Base-by-base conservation (phyloP, 2,797 vertebrate species). In the Ctenopoma kingsleyae region DNA sequence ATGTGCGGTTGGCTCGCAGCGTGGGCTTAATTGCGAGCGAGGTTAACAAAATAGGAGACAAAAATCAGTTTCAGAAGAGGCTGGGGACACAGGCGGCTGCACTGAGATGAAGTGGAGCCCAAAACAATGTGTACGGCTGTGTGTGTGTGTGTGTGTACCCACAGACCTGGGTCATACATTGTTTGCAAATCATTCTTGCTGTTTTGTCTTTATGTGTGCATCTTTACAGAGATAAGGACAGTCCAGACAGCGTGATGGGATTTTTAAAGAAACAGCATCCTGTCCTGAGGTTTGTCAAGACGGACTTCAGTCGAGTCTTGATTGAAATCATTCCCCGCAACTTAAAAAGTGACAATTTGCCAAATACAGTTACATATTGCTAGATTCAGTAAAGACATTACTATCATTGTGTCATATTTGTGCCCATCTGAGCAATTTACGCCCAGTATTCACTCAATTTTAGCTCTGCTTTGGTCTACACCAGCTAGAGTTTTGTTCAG, bases 31-130 rank as follows among this genome's bases (percentile, higher is more conserved):
- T 93, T 93, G 91, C 88, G 64, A 91, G 88, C 67, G 73, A 84
- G 93, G 91, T 94, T 94, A 94, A 91, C 90, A 94, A 94, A 94
- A 94, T 91, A 93, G 85, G 87, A 91, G 85, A 89, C 91, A 94
- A 91, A 94, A 94, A 94, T 94, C 92, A 91, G 83, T 84, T 81
- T 80, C 38, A 76, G 83, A 80, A 85, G 86, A 82, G 80, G 68
- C 65, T 38, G 4, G 76, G 79, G 74, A 83, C 75, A 63, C 49
- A 20, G 80, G 80, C 86, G 82, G 87, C 69, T 71, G 51, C 66
- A 58, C 11, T 16, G 67, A 79, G 69, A 78, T 84, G 78, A 81
- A 81, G 85, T 78, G 78, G 64, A 59, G 67, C 48, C 65, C 64
- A 19, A 41, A 78, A 61, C 49, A 55, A 3, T 43, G 10, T 35